Evolutionary conservation across 2,888 invertebrate genomes (phyloP).

Genomic region (Noctuana brunneofusca): DNA sequence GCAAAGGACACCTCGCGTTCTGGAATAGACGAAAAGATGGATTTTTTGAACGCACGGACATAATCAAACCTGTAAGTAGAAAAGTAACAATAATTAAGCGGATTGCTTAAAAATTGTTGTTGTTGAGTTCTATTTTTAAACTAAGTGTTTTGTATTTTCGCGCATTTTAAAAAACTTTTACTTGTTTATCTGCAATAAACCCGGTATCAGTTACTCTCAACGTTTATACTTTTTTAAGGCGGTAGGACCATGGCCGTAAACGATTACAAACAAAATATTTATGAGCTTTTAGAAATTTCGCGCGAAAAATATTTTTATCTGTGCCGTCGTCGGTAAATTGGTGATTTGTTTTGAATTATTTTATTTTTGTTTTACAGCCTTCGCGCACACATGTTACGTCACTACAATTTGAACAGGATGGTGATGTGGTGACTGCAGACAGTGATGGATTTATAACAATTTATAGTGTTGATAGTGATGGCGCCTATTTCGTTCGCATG

Average conservation of each 20-base stretch:
- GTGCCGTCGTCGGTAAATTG: too few species aligned
- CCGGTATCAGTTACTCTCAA: too few species aligned
- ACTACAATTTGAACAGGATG: constrained; percentile 94
- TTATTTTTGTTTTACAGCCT: constrained; percentile 77
- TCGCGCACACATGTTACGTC: constrained; percentile 93
- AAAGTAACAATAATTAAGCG: background rate
- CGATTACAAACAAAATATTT: too few species aligned
- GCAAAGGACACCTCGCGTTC: constrained; percentile 94
- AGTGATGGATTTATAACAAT: constrained; percentile 95
- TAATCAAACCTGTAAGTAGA: constrained; percentile 88
- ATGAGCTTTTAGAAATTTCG: background rate
- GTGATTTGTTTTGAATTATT: too few species aligned
- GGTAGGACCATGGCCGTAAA: too few species aligned
- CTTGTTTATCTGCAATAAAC: too few species aligned
- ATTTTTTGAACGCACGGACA: constrained; percentile 94
- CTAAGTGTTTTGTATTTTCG: background rate
- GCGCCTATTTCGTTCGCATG: constrained; percentile 93
- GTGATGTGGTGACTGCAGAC: constrained; percentile 96
- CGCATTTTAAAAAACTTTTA: background rate
- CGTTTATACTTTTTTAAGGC: too few species aligned
- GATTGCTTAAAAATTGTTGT: too few species aligned
- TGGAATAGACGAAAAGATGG: constrained; percentile 96
- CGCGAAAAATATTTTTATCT: background rate
- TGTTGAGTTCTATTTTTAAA: too few species aligned
- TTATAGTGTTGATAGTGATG: constrained; percentile 94